A percentile compares a stretch with the other conserved stretches of the same genome.
Conservation (phyloP, 1,140 invertebrate species). For the Homarus americanus region DNA sequence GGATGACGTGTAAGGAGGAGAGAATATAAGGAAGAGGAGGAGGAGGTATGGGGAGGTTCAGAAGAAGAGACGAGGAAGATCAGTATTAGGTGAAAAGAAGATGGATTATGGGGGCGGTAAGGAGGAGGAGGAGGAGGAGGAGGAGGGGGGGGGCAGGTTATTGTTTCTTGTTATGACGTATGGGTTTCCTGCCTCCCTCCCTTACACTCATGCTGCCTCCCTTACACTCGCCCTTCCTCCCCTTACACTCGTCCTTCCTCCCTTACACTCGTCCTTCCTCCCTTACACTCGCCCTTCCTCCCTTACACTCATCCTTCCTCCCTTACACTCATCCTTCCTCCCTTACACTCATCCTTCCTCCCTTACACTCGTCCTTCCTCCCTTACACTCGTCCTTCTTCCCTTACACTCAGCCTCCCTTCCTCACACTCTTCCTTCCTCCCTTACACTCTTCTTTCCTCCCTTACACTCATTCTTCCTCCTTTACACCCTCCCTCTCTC, state of each 20-base stretch:
- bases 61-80: not conserved
- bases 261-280: too few relatives aligned
- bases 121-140: not conserved
- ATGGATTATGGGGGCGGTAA: too few relatives aligned
- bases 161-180: not conserved
- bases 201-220: not conserved
- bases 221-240: too few relatives aligned
- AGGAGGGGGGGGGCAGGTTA: not conserved
- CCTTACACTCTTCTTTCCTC: conserved; percentile 18
- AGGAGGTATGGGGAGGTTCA: not conserved
- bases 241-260: too few relatives aligned
- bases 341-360: not conserved
- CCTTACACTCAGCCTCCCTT: too few relatives aligned
- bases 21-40: not conserved
- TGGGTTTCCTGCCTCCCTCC: not conserved
- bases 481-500: not conserved
- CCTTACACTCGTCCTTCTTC: not conserved
- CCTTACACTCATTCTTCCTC: not conserved
- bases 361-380: not conserved
- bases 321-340: not conserved
- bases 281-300: not conserved
- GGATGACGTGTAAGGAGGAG: not conserved
- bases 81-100: too few relatives aligned
- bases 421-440: conserved; percentile 12
- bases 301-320: not conserved